Base-by-base conservation (phyloP, 2,888 invertebrate genomes). In the Steromphala cineraria region DNA sequence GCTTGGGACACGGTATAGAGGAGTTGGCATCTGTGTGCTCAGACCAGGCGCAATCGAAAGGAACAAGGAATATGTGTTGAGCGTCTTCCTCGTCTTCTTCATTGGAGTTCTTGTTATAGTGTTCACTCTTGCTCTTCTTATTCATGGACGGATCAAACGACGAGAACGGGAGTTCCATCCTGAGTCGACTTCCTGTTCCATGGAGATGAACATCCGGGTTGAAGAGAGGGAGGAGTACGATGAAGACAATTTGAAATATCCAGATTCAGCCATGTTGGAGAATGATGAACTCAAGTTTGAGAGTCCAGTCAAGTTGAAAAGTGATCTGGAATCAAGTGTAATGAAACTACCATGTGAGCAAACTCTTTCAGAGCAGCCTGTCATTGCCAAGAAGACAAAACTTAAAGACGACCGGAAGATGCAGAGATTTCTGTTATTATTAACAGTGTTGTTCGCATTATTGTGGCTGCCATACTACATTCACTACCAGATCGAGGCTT, bases 131-230 rank as follows among this genome's bases (percentile, higher is more conserved):
- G 71, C 71, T 36, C 31, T 71, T 71, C 36, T 71, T 15, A 36
- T 71, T 17, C 71, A 71, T 10, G 40, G 28, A 13, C 28, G 71
- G 71, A 40, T 71, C 17, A 71, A 71, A 36, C 36, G 31, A 31
- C 71, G 71, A 19, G 71, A 71, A 40, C 17, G 71, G 3, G 71
- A 71, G 36, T 71, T 71, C 36, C 71, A 28, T 4, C 71, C 71
- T n/a, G 71, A 71, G 24, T 36, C 40, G 10, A 71, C 28, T 19
- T 71, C 71, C 36, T 71, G 28, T 40, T 71, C 71, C 10, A 71
- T 71, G 71, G 71, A 71, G 19, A 71, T 71, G 71, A 71, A 71
- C 40, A 71, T 71, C 71, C 71, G 71, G 71, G 71, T 71, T 8
- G 36, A 36, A 17, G 71, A 71, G 10, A 71, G 36, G 15, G 71